Percentiles rank a stretch among this genome's conserved stretches.
Evolutionary conservation across 2,797 vertebrate species (phyloP).

Genomic region (Cyclopterus lumpus): DNA sequence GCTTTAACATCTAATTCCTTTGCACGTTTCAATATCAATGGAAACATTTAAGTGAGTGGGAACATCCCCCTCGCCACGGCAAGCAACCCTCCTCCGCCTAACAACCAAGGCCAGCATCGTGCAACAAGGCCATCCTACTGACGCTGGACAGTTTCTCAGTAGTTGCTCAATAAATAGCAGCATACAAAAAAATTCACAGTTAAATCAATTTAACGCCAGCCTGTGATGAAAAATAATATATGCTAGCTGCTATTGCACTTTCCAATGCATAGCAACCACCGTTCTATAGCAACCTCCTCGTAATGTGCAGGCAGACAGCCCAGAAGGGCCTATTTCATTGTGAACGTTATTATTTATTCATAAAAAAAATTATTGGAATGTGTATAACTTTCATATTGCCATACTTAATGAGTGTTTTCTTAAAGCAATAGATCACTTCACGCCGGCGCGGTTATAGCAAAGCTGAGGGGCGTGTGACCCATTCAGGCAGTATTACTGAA

Average conservation of each 20-base stretch:
- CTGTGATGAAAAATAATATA: background rate
- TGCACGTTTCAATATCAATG: too few relatives aligned
- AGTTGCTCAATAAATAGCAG: background rate
- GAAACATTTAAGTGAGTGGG: background rate
- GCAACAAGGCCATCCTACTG: background rate
- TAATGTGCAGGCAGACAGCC: background rate
- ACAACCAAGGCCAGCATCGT: background rate
- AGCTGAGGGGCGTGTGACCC: background rate
- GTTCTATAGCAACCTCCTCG: background rate
- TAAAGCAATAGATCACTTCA: background rate
- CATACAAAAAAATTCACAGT: background rate
- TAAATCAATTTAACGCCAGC: background rate
- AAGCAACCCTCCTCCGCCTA: background rate
- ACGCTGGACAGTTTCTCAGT: background rate
- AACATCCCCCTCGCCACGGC: background rate
- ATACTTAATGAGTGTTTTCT: background rate
- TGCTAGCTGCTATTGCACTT: background rate
- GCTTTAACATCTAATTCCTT: too few relatives aligned
- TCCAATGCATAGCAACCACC: background rate
- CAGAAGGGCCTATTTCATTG: background rate
- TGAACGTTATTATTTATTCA: background rate
- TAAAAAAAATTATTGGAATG: background rate
- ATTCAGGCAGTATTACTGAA: background rate
- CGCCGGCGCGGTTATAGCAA: background rate
- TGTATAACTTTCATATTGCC: background rate